Base-by-base conservation (phyloP, 2,888 invertebrate species). In the Chydorus sphaericus region DNA sequence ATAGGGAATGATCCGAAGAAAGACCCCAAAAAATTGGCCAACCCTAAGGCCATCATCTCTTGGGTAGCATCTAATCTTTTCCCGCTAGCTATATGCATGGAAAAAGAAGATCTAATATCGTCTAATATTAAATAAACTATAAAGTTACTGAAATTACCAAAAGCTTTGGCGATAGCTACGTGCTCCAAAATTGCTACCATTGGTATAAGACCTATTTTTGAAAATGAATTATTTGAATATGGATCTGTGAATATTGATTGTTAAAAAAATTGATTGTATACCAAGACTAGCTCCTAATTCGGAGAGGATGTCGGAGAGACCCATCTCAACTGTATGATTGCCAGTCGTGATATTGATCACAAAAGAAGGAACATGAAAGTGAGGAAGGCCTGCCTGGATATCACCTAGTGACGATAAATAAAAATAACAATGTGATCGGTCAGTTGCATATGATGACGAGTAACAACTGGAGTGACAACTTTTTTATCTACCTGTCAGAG, bases 121-220 rank as follows among this genome's bases (percentile, higher is more conserved):
- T n/a, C n/a, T n/a, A n/a, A n/a, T n/a, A n/a, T n/a, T n/a, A n/a
- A n/a, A n/a, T n/a, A n/a, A n/a, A n/a, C n/a, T n/a, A n/a, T n/a
- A n/a, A n/a, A n/a, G n/a, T n/a, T n/a, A n/a, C n/a, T n/a, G 14
- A n/a, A 51, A 29, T 29, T 54, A 92, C 93, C 78, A 68, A 94
- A 94, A 33, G 93, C 90, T 71, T 93, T 94, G 5, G 91, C 92
- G 61, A 94, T 94, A 10, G 94, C 94, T 1, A 94, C 90, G 66
- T 92, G 90, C 60, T 94, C 93, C 50, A 94, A 73, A 1, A 94
- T 85, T 0, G 86, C 89, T 61, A 94, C 85, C 31, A 94, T 77
- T 2, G 94, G 92, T 10, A 94, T 29, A 20, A 57, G 38, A 18
- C 29, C 48, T 11, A 57, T 48, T 18, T 48, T n/a, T n/a, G n/a